phyloP scores from a whole-genome alignment of 1,140 invertebrate genomes.

The Aphaenogaster floridana region DNA sequence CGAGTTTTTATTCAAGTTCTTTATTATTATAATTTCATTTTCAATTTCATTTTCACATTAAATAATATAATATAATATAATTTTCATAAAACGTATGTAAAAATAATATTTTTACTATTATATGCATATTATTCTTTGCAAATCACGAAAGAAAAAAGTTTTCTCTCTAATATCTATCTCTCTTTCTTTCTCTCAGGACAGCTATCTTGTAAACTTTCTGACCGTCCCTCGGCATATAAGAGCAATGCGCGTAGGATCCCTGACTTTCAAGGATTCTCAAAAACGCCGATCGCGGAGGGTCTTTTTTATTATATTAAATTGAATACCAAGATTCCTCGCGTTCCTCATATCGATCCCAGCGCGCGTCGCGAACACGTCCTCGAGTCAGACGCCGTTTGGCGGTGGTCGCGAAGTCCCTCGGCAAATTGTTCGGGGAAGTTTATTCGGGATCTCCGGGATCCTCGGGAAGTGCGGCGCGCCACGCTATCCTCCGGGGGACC shows the following conservation, averaged over 20 bases:
- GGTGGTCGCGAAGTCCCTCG: conserved; percentile 19
- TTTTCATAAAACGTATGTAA: neutral
- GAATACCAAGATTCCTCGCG: conserved; percentile 55
- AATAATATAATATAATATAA: neutral
- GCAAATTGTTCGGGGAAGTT: conserved; percentile 52
- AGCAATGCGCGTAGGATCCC: neutral
- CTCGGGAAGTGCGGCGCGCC: conserved; percentile 7
- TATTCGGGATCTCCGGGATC: conserved; percentile 33
- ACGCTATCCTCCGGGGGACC: conserved; percentile 22
- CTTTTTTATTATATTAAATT: conserved; percentile 61
- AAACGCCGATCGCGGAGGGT: conserved; percentile 13
- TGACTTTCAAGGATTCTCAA: conserved; percentile 28
- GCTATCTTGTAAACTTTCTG: neutral
- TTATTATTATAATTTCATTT: neutral
- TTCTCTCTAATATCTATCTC: neutral
- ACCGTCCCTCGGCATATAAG: neutral
- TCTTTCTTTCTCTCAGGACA: neutral
- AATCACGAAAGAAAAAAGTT: neutral
- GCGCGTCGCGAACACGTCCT: conserved; percentile 30
- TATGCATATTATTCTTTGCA: neutral
- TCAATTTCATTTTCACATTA: neutral
- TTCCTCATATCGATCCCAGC: conserved; percentile 44
- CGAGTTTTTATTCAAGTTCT: neutral
- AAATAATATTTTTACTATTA: neutral
- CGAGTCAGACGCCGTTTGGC: conserved; percentile 19